A percentile compares a stretch with the other conserved stretches of the same genome.
Evolutionary conservation across 2,888 invertebrate genomes (phyloP).

Genomic region (Caenorhabditis japonica): DNA sequence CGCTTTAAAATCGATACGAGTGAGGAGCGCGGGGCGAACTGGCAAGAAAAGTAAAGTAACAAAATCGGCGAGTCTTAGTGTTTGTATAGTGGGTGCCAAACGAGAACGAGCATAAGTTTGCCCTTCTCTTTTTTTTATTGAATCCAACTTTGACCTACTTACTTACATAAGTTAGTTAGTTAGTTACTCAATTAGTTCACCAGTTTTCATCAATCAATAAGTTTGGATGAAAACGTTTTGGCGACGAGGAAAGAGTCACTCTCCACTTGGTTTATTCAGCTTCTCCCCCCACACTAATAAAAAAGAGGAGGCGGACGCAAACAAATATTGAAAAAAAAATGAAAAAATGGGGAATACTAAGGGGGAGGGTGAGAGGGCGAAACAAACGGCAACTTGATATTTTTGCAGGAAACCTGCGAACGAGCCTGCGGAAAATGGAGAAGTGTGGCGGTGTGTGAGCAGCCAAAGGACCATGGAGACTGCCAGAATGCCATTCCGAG

Average conservation of each 20-base stretch:
- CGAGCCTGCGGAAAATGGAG: slow-evolving; percentile 73
- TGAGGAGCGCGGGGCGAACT: slow-evolving; percentile 1
- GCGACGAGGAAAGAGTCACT: neutral
- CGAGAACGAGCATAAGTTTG: neutral
- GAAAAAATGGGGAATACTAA: slow-evolving; percentile 8
- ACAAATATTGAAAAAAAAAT: slow-evolving; percentile 6
- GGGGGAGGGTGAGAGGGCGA: neutral
- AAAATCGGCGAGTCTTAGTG: slow-evolving; percentile 13
- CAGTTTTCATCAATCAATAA: too few species aligned
- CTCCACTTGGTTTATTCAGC: slow-evolving; percentile 31
- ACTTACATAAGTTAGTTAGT: too few species aligned
- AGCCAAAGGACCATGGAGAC: slow-evolving; percentile 52
- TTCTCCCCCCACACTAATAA: slow-evolving; percentile 12
- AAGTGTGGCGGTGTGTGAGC: slow-evolving; percentile 64
- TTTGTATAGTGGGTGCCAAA: slow-evolving; percentile 43
- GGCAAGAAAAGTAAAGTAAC: slow-evolving; percentile 28
- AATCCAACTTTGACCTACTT: too few species aligned
- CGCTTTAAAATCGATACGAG: slow-evolving; percentile 11
- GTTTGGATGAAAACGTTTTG: slow-evolving; percentile 15
- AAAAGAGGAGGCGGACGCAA: slow-evolving; percentile 11
- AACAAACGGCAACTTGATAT: neutral
- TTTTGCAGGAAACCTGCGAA: slow-evolving; percentile 71
- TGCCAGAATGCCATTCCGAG: slow-evolving; percentile 61
- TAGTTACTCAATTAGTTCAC: too few species aligned
- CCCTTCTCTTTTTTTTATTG: too few species aligned